Base-by-base conservation (phyloP, 2,888 invertebrate genomes). In the Pyrochroa serraticornis region DNA sequence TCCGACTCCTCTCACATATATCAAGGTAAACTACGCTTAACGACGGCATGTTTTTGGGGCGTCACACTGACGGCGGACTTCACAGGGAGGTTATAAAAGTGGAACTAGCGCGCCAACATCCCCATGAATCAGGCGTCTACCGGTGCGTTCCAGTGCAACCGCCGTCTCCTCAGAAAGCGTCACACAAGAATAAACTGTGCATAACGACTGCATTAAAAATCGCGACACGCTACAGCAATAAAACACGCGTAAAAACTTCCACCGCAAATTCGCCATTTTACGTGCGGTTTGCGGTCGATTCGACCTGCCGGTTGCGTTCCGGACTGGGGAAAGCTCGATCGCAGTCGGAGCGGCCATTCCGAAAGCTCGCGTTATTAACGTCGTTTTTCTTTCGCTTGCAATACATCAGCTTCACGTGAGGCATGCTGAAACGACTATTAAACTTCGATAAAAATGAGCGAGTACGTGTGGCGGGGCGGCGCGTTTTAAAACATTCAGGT, bases 191-290 rank as follows among this genome's bases (percentile, higher is more conserved):
- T 64, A 69, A 68, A 69, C 71, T 69, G 71, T 72, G 71, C 69
- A 70, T 69, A 71, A 69, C 70, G 66, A 66, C 67, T 55, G 59
- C 67, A 63, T 70, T 68, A 64, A 70, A 69, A 69, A 67, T 63
- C 60, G 62, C 65, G 63, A 60, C 58, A 62, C 63, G 60, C 49
- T 56, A 54, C 57, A 39, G 64, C 60, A 63, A 66, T 67, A 67
- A 70, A 67, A 58, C 58, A 60, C 53, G 32, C 52, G 51, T 51
- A 65, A 65, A 70, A 69, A 37, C 33, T 35, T 47, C 6, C 12
- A 34, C 31, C 33, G 35, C n/a, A 7, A 9, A 3, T 12, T 9
- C 13, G 2, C 39, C 10, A 3, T 22, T n/a, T 22, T 22, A 22
- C 22, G 22, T 22, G 22, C 5, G 5, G 22, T 22, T n/a, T 22